Evolutionary conservation across 2,113 vertebrate species (phyloP), one percentile per base, ranked within the genome.

Genomic region (Andinoacara biseriatus): DNA sequence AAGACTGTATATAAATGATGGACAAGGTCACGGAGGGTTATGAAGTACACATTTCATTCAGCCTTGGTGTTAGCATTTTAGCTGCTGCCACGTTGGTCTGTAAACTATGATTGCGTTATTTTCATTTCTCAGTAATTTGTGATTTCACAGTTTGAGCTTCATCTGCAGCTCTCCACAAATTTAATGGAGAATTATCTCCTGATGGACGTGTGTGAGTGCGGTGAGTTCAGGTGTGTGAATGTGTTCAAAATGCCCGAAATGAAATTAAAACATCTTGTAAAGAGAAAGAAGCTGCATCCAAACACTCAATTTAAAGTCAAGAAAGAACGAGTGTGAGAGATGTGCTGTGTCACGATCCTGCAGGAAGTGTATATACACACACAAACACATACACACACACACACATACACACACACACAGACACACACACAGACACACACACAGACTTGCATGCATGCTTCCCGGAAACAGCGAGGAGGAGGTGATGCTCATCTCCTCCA

Each of bases 391-490:
- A 83, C 81, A 81, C 60, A 85, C 60, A 74, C 63, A 63, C 80
- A 62, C 74, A 77, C 29, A 60, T 77, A 29, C 54, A 38, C 80
- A 33, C 31, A 7, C 5, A 67, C 81, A 83, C 81, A 81, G 54
- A 85, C 60, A 74, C 63, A 63, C 80, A 62, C 74, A 77, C 29
- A 60, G 59, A 29, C 54, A 38, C 80, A 74, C 18, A n/a, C 80
- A 13, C 75, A 54, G n/a, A 67, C 57, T 52, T 11, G 29, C 10
- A 9, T 61, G 11, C 13, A 29, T 26, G 74, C 82, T 91, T 92
- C 91, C 90, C 40, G 91, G 91, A 92, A 92, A 75, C 86, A 81
- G 80, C 0, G 26, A 67, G 59, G 83, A 80, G 89, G 82, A 78
- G 89, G 63, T 75, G 86, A 91, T 90, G 87, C 87, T 81, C 58